These are phyloP conservation scores for Conus betulinus DNA, from an alignment of 1,140 invertebrate species.

Conservation along the genomic window DNA sequence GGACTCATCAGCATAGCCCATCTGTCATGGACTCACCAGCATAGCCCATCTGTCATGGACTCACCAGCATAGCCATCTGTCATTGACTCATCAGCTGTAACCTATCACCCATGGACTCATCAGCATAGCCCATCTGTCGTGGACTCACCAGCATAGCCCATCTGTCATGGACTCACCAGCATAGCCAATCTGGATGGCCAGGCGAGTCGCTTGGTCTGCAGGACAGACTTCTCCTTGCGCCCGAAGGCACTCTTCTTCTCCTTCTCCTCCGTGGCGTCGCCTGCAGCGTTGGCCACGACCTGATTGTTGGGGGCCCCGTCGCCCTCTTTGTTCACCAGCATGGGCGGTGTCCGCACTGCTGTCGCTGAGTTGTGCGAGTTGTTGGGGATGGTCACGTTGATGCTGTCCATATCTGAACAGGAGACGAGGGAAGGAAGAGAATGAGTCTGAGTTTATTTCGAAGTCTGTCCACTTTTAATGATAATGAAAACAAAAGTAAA, in stretches of 20 bases:
- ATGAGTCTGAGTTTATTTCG: no score
- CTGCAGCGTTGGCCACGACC: conserved; percentile 45
- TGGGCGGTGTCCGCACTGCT: not conserved
- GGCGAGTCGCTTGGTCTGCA: conserved; percentile 98
- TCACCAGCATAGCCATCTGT: no score
- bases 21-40: no score
- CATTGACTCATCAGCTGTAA: no score
- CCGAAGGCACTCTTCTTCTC: conserved; percentile 69
- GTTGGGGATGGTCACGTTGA: conserved; percentile 57
- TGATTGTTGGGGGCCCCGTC: conserved; percentile 13
- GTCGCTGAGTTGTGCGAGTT: conserved; percentile 56
- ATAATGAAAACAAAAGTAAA: no score
- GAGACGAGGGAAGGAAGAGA: not conserved
- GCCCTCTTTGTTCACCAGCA: not conserved
- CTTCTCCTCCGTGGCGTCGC: conserved; percentile 55
- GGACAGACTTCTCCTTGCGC: conserved; percentile 94
- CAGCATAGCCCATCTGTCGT: no score
- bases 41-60: no score
- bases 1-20: no score
- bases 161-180: conserved; percentile 80
- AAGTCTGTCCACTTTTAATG: no score
- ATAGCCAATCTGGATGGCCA: conserved; percentile 99
- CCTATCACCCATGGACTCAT: no score
- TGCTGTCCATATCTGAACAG: conserved; percentile 55
- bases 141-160: no score